A percentile compares a stretch with the other conserved stretches of the same genome.
Conservation (phyloP, 2,797 vertebrate genomes). For the Tauraco hartlaubi region DNA sequence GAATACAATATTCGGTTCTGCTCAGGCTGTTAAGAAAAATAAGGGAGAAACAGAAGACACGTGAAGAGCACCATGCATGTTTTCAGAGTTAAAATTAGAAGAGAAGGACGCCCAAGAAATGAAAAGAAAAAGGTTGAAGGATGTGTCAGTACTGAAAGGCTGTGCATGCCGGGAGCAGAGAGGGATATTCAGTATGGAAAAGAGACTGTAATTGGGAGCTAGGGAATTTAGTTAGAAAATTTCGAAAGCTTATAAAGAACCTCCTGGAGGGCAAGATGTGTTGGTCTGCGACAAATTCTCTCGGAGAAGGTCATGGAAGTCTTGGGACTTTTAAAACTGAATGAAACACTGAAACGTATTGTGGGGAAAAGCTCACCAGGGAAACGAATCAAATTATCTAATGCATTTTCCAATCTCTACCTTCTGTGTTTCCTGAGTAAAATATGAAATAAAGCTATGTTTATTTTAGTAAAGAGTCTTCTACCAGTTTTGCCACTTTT, state of each 20-base stretch:
- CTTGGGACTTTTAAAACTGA: conserved; percentile 69
- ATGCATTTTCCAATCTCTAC: conserved; percentile 58
- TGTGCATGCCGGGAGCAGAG: neutral
- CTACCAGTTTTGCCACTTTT: neutral
- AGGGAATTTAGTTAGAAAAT: conserved; percentile 41
- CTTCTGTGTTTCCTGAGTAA: conserved; percentile 42
- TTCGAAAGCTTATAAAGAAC: conserved; percentile 53
- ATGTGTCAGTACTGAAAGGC: neutral
- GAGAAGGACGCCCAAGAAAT: neutral
- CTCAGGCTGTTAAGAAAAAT: neutral
- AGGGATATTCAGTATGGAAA: conserved; percentile 14
- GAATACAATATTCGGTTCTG: neutral
- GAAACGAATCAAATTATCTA: conserved; percentile 60
- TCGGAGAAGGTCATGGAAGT: conserved; percentile 30
- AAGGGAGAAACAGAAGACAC: neutral
- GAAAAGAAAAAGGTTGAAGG: neutral
- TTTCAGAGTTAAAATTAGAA: neutral
- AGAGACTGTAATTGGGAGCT: neutral
- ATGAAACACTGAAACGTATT: conserved; percentile 55
- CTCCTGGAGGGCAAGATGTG: conserved; percentile 55
- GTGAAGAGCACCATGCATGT: neutral
- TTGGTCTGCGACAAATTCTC: conserved; percentile 49
- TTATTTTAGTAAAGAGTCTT: conserved; percentile 8
- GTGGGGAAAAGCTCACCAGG: conserved; percentile 34
- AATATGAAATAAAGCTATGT: conserved; percentile 1